These are phyloP conservation scores for Phymastichus coffea DNA, from an alignment of 1,140 invertebrate genomes.

Conservation along the genomic window DNA sequence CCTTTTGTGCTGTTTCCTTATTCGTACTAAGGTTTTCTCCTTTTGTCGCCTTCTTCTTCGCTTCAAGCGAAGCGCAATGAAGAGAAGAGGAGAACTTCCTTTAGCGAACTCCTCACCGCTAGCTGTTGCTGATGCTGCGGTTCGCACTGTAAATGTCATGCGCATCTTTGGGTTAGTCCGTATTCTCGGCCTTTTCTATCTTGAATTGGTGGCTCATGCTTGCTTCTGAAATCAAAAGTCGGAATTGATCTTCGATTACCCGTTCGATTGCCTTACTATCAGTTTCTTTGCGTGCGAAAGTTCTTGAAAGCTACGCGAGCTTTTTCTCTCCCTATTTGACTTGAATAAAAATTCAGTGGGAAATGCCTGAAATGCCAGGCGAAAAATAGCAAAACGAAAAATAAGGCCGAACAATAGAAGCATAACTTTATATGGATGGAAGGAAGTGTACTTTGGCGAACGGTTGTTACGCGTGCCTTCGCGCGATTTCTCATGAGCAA, in stretches of 20 bases:
- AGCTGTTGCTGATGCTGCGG: no score
- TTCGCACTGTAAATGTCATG: neutral
- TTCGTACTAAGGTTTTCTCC: neutral
- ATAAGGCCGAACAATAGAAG: constrained; percentile 16
- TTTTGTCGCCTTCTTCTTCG: neutral
- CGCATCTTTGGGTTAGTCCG: constrained; percentile 25
- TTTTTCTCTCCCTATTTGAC: no score
- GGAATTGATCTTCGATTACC: constrained; percentile 1
- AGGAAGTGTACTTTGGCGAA: constrained; percentile 31
- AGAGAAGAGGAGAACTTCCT: neutral
- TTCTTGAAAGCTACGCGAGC: no score
- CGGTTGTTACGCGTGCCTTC: constrained; percentile 37
- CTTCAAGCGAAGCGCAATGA: neutral
- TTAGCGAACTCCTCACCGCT: no score
- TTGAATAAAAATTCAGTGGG: no score
- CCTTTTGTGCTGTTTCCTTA: constrained; percentile 1
- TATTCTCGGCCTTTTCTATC: constrained; percentile 16
- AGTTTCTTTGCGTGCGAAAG: no score
- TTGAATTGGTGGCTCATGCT: constrained; percentile 20
- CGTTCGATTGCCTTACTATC: no score
- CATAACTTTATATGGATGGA: constrained; percentile 26
- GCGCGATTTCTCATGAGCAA: constrained; percentile 34
- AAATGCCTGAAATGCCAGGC: neutral
- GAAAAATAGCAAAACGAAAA: constrained; percentile 22
- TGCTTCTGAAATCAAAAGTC: constrained; percentile 15